Conservation (phyloP, 2,888 invertebrate species). For the Trissolcus japonicus region DNA sequence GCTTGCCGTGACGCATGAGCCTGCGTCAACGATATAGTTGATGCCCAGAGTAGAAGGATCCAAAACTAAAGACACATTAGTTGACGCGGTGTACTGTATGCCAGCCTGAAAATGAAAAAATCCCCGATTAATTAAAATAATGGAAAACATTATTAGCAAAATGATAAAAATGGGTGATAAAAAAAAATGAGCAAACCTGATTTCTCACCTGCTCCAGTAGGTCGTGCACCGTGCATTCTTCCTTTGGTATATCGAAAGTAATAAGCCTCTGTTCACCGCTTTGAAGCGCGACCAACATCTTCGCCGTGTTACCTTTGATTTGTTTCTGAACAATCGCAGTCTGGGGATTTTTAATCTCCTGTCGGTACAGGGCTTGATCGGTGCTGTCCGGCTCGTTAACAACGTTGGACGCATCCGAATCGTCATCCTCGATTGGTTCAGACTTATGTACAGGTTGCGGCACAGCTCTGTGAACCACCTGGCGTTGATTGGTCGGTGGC, state of each 20-base stretch:
- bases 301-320: constrained; percentile 80
- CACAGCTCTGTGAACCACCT: not conserved
- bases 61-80: constrained; percentile 85
- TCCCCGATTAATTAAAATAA: not conserved
- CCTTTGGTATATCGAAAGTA: constrained; percentile 88
- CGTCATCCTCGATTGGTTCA: constrained; percentile 48
- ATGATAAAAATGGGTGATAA: constrained; percentile 9
- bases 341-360: constrained; percentile 70
- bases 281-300: constrained; percentile 87
- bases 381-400: constrained; percentile 59
- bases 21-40: constrained; percentile 85
- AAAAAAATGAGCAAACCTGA: constrained; percentile 26
- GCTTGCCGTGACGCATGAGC: constrained; percentile 7
- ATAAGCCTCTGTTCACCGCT: constrained; percentile 89
- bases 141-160: not conserved
- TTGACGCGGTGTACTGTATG: constrained; percentile 83
- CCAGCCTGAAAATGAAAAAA: constrained; percentile 77
- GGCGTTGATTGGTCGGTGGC: not conserved
- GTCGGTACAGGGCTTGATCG: constrained; percentile 63
- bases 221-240: constrained; percentile 89
- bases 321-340: constrained; percentile 71
- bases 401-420: not conserved
- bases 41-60: constrained; percentile 84
- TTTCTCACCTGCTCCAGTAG: constrained; percentile 84
- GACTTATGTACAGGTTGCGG: constrained; percentile 31